Base-by-base conservation (phyloP, 2,888 invertebrate species). In the Crepidodera aurea region DNA sequence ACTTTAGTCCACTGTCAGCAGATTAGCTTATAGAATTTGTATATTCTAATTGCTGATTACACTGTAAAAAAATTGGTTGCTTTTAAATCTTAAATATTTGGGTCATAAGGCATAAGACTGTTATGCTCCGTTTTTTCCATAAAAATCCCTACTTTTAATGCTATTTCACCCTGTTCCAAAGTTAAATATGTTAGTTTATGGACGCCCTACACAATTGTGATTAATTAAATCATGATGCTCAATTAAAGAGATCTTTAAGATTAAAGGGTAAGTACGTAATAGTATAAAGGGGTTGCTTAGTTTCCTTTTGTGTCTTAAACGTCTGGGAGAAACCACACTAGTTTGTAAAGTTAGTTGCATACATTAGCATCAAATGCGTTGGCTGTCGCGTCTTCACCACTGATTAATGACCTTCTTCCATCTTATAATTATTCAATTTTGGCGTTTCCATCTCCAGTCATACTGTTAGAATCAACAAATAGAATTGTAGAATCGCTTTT, bases 331-430 rank as follows among this genome's bases (percentile, higher is more conserved):
- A 54, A 54, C 54, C 54, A 54, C 39, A 39, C 13, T 54, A 54
- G 16, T 54, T 42, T n/a, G 27, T 54, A 25, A 54, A 54, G 54
- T 54, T 54, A 29, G 27, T 6, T 54, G 54, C 54, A 54, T 54
- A 54, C 42, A 54, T 54, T 54, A 54, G 54, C 54, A 54, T 54
- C 29, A 42, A 25, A 39, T 54, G 54, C 40, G 40, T 32, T 18
- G 16, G 40, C 8, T 15, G 40, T 40, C 18, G 16, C 18, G 7
- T 8, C 40, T 40, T 40, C 40, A 18, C 40, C 42, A 4, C 16
- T 54, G 54, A 54, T 54, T 54, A 54, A 54, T 54, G 54, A 13
- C 54, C 18, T 22, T n/a, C 27, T 40, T 16, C 29, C 16, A 15
- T 16, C 18, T 54, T 15, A 13, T 40, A 18, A 40, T 54, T 39